phyloP scores from a whole-genome alignment of 2,888 invertebrate genomes.

The Cephus runcator region DNA sequence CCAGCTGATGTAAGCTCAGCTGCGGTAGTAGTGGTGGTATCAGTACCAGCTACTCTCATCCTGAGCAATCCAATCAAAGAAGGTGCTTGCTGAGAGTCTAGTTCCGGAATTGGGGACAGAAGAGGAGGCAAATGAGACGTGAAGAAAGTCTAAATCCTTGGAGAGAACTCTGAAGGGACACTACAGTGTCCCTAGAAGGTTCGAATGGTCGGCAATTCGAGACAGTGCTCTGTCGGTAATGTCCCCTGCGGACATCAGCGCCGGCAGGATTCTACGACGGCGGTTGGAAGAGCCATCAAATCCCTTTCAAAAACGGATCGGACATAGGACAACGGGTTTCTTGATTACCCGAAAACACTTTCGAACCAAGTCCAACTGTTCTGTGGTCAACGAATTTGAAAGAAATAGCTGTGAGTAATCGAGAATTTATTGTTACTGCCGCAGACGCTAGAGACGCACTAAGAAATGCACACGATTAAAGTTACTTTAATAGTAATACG shows the following conservation, averaged over 20 bases:
- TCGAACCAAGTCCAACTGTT: neutral
- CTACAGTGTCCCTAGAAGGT: neutral
- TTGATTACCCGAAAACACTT: neutral
- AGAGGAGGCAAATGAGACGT: conserved; percentile 36
- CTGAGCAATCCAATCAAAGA: conserved; percentile 20
- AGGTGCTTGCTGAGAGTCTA: neutral
- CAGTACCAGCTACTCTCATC: conserved; percentile 2
- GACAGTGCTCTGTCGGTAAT: conserved; percentile 12
- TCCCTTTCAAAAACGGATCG: neutral
- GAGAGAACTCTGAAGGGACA: conserved; percentile 18
- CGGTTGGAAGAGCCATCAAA: neutral
- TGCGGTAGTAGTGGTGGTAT: neutral
- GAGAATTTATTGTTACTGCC: neutral
- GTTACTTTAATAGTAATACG: neutral
- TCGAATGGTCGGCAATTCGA: conserved; percentile 17
- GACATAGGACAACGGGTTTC: neutral
- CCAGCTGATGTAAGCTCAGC: neutral
- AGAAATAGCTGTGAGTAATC: neutral
- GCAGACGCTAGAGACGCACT: neutral
- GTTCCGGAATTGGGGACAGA: neutral
- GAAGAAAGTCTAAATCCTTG: conserved; percentile 36
- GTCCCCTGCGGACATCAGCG: neutral
- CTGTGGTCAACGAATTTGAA: neutral
- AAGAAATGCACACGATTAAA: neutral
- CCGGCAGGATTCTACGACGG: neutral